Evolutionary conservation across 2,888 invertebrate genomes (phyloP).

Genomic region (Coremacera marginata): DNA sequence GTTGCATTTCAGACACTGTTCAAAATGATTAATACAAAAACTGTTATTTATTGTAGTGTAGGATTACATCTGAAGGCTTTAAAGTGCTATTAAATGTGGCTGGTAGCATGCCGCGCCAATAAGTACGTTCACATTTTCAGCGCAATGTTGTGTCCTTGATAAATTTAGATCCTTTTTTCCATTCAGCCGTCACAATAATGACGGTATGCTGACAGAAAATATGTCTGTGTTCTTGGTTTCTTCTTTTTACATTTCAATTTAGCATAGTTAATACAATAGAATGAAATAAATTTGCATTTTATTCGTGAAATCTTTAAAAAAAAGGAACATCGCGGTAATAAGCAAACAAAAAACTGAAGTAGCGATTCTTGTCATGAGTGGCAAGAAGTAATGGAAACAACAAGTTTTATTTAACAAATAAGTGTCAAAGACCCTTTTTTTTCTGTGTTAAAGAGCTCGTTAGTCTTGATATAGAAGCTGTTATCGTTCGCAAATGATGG

Average conservation of each 20-base stretch:
- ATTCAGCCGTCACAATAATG: background rate
- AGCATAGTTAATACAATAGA: background rate
- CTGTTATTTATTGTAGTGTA: too few relatives aligned
- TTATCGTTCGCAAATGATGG: too few relatives aligned
- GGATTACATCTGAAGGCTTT: background rate
- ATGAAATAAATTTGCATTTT: constrained; percentile 4
- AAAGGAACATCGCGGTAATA: background rate
- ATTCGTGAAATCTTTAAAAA: background rate
- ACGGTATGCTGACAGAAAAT: background rate
- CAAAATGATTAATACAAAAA: too few relatives aligned
- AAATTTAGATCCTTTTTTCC: background rate
- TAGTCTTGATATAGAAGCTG: too few relatives aligned
- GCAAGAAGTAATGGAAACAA: too few relatives aligned
- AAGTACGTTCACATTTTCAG: background rate
- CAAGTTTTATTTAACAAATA: too few relatives aligned
- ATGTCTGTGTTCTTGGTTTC: background rate
- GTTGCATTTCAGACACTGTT: too few relatives aligned
- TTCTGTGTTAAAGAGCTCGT: too few relatives aligned
- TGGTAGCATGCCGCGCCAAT: background rate
- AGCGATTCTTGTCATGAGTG: background rate
- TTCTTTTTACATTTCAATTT: background rate
- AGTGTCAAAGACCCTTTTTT: too few relatives aligned
- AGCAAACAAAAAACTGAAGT: background rate
- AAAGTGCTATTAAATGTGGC: background rate
- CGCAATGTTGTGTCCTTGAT: background rate